Conservation (phyloP, 2,797 vertebrate genomes). For the Eidolon dupreanum region DNA sequence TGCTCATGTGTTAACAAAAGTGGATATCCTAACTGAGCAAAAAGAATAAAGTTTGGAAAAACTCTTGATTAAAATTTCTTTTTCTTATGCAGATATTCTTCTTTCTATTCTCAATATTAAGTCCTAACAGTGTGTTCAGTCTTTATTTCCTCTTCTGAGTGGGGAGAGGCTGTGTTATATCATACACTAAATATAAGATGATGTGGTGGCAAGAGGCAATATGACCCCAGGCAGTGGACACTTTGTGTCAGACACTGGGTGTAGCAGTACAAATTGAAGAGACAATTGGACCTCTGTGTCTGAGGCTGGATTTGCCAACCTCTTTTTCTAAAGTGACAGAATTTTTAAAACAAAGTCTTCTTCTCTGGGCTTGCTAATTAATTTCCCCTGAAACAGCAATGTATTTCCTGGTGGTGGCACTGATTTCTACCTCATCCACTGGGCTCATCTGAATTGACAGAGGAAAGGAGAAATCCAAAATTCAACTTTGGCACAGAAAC, state of each 20-base stretch:
- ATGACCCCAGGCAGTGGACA: neutral
- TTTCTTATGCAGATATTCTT: neutral
- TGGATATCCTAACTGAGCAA: neutral
- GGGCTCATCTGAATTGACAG: neutral
- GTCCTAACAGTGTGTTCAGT: neutral
- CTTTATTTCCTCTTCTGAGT: neutral
- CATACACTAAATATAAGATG: neutral
- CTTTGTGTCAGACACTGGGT: slow-evolving; percentile 41
- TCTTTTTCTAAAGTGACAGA: neutral
- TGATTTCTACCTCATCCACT: neutral
- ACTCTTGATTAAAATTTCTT: neutral
- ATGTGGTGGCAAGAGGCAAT: neutral
- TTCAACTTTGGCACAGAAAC: neutral
- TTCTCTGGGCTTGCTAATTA: neutral
- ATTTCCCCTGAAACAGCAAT: neutral
- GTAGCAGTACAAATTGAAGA: neutral
- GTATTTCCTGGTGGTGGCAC: neutral
- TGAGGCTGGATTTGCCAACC: neutral
- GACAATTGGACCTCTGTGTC: slow-evolving; percentile 57
- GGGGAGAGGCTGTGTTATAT: neutral
- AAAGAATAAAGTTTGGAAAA: neutral
- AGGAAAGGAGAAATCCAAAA: neutral
- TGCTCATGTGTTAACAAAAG: neutral
- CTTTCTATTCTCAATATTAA: neutral
- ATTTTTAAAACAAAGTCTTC: slow-evolving; percentile 29